Conservation (phyloP, 2,888 invertebrate species). For the Ethmia dodecea region DNA sequence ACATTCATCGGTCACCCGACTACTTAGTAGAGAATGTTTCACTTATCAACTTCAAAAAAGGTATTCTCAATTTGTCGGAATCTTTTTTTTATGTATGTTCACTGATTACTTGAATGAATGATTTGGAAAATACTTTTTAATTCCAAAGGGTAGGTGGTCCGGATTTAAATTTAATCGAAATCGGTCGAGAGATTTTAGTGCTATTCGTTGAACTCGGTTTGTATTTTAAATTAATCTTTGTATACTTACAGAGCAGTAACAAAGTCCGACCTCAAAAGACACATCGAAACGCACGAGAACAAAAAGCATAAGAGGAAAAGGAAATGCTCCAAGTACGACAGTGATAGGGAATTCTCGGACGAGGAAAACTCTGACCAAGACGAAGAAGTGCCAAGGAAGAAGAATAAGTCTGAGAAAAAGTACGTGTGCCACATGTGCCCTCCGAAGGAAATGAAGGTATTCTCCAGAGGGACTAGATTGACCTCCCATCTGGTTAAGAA, state of each 20-base stretch:
- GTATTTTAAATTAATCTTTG: no score
- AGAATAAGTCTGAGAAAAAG: slow-evolving; percentile 38
- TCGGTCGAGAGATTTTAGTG: no score
- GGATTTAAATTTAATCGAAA: no score
- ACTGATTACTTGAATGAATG: no score
- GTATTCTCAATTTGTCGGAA: no score
- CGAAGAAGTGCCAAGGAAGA: slow-evolving; percentile 32
- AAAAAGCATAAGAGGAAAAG: slow-evolving; percentile 29
- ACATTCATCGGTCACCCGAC: no score
- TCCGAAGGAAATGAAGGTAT: slow-evolving; percentile 65
- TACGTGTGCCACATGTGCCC: slow-evolving; percentile 87
- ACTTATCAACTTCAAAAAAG: no score
- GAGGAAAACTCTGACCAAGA: slow-evolving; percentile 33
- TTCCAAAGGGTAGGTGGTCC: no score
- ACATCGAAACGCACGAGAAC: slow-evolving; percentile 64
- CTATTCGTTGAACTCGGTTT: no score
- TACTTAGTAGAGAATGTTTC: no score
- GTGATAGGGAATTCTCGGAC: slow-evolving; percentile 29
- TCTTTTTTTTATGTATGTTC: no score
- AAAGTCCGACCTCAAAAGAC: slow-evolving; percentile 77
- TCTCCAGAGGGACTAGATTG: slow-evolving; percentile 80
- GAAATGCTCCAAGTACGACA: slow-evolving; percentile 8
- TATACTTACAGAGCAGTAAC: slow-evolving; percentile 72
- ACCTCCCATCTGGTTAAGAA: slow-evolving; percentile 84
- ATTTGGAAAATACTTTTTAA: no score